Evolutionary conservation across 2,888 invertebrate species (phyloP), one percentile per base, ranked within the genome.

Genomic region (Eudasyphora cyanicolor): DNA sequence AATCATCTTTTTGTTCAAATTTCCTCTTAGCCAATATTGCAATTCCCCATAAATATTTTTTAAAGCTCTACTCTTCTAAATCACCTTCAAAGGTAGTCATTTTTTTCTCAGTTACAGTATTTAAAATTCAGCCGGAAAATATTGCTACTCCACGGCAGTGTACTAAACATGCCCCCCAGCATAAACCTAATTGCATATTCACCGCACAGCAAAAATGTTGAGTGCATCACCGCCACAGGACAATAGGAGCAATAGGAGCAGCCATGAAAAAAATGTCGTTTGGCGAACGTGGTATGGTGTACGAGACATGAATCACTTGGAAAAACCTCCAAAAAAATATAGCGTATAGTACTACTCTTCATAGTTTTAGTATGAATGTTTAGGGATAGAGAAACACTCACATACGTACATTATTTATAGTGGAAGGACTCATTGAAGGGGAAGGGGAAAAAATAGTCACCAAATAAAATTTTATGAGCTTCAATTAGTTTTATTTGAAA

Each of bases 241-340:
- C 35, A 64, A 64, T 21, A 21, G 10, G 17, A 38, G 2, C 64
- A 38, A 2, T n/a, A n/a, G n/a, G n/a, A n/a, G n/a, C n/a, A n/a
- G n/a, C n/a, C n/a, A n/a, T n/a, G n/a, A 21, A 51, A 49, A 51
- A 51, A 51, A 12, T 51, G 19, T 8, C 64, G 38, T 38, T 35
- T 64, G 64, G 10, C 12, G 38, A 64, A 64, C 64, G 64, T 64
- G 64, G 62, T 14, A 60, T 60, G n/a, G 17, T 29, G 17, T 29
- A 17, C n/a, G 32, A 38, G 29, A 64, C 19, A 64, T 29, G 29
- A 32, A 64, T 19, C 35, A 64, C 17, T 32, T 8, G 62, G 32
- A 32, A 17, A 14, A 62, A 14, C 57, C 24, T 19, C 12, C 14
- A 57, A 27, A 57, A 14, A 57, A 54, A 21, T n/a, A n/a, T n/a